Percentiles rank a stretch among this genome's conserved stretches.
phyloP scores from a whole-genome alignment of 2,888 invertebrate species.

The Cephus runcator region DNA sequence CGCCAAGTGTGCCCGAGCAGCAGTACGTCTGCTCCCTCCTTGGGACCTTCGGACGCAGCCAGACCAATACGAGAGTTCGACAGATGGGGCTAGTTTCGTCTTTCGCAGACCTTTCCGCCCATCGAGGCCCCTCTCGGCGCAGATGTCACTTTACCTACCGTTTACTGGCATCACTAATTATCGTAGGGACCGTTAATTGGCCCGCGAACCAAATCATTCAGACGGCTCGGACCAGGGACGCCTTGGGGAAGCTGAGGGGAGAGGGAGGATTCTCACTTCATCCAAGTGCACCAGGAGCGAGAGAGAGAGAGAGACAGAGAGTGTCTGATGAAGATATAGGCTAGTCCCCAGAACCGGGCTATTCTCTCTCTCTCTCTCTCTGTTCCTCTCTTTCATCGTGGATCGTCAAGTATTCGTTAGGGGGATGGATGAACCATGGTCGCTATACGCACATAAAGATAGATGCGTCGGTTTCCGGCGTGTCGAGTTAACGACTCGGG shows the following conservation, averaged over 20 bases:
- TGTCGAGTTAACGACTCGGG: conserved; percentile 61
- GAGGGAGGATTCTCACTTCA: background rate
- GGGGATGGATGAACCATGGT: background rate
- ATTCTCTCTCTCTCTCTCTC: conserved; percentile 3
- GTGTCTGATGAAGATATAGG: background rate
- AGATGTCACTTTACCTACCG: conserved; percentile 38
- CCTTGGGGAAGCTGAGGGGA: background rate
- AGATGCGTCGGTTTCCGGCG: conserved; percentile 61
- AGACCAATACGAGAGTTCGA: conserved; percentile 6
- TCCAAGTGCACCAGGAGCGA: background rate
- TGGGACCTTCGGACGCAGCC: conserved; percentile 1
- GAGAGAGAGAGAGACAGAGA: background rate
- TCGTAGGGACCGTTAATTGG: conserved; percentile 49
- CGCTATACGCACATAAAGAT: conserved; percentile 49
- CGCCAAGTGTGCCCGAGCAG: background rate
- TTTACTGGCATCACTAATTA: conserved; percentile 48
- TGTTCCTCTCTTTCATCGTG: conserved; percentile 2
- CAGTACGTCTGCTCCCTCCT: background rate
- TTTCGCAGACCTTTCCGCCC: conserved; percentile 17
- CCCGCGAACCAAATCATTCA: conserved; percentile 39
- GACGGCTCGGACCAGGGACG: background rate
- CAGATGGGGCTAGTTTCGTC: conserved; percentile 18
- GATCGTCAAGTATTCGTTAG: background rate
- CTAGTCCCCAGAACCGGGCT: background rate
- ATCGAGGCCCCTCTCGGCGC: conserved; percentile 22